Evolutionary conservation across 2,113 vertebrate species (phyloP).

Genomic region (Ardeotis arabs): DNA sequence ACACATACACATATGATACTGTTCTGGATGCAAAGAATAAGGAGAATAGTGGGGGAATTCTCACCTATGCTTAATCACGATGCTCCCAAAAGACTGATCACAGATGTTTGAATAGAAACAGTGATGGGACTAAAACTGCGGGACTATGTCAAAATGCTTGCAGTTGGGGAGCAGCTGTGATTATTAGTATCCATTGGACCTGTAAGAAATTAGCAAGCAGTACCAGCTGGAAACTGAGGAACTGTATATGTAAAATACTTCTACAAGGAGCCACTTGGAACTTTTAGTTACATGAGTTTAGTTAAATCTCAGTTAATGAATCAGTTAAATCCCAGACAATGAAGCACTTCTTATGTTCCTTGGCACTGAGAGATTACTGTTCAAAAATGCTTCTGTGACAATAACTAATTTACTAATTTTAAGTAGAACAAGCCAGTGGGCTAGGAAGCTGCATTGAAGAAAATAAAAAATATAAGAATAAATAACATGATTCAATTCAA

Average conservation of each 20-base stretch:
- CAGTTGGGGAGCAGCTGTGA: background rate
- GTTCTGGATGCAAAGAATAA: background rate
- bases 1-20: fast-evolving
- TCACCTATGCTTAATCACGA: background rate
- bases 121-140: background rate
- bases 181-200: background rate
- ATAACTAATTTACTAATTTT: background rate
- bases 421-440: background rate
- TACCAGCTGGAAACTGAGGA: background rate
- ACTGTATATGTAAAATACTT: background rate
- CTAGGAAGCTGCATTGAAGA: background rate
- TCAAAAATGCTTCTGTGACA: background rate
- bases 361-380: background rate
- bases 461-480: background rate
- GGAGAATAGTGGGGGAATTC: background rate
- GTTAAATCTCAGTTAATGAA: background rate
- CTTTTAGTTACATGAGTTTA: background rate
- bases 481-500: background rate
- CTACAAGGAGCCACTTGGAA: background rate
- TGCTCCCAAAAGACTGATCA: background rate
- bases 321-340: background rate
- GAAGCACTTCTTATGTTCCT: background rate
- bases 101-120: background rate
- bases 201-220: background rate
- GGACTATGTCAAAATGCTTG: background rate